Evolutionary conservation across 2,888 invertebrate species (phyloP).

Genomic region (Drosophila quasianomalipes): DNA sequence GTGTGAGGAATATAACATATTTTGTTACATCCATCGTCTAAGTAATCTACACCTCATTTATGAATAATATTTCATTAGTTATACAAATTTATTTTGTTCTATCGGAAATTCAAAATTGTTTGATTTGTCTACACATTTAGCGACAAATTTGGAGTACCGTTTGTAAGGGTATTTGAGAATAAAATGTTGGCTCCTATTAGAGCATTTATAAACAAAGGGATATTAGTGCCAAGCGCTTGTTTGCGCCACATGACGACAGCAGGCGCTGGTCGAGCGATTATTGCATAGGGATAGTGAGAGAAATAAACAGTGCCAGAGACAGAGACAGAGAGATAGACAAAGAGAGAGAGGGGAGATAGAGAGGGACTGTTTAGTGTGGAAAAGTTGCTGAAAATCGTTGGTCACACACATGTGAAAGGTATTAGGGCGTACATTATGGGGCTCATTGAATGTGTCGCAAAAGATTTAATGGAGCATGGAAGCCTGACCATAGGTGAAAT

Average conservation of each 20-base stretch:
- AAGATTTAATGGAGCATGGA: slow-evolving; percentile 80
- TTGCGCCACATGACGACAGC: slow-evolving; percentile 55
- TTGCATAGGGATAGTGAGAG: slow-evolving; percentile 14
- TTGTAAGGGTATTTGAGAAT: slow-evolving; percentile 23
- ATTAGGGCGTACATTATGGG: slow-evolving; percentile 76
- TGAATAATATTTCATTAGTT: not conserved
- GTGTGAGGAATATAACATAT: not conserved
- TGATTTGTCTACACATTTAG: not conserved
- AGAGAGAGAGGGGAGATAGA: not conserved
- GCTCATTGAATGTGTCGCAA: slow-evolving; percentile 80
- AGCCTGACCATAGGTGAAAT: slow-evolving; percentile 67
- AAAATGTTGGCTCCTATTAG: slow-evolving; percentile 73
- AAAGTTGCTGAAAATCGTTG: slow-evolving; percentile 5
- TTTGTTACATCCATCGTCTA: not conserved
- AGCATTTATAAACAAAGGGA: slow-evolving; percentile 83
- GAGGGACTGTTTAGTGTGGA: not conserved
- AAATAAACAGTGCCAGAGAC: not conserved
- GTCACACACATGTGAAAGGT: slow-evolving; percentile 55
- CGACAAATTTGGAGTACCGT: not conserved
- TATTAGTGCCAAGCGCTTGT: slow-evolving; percentile 69
- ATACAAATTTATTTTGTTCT: not conserved
- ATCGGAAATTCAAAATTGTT: not conserved
- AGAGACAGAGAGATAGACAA: not conserved
- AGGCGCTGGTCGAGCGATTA: slow-evolving; percentile 52
- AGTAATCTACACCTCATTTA: not conserved